Conservation (phyloP, 2,113 vertebrate genomes). For the Ailurus styani region DNA sequence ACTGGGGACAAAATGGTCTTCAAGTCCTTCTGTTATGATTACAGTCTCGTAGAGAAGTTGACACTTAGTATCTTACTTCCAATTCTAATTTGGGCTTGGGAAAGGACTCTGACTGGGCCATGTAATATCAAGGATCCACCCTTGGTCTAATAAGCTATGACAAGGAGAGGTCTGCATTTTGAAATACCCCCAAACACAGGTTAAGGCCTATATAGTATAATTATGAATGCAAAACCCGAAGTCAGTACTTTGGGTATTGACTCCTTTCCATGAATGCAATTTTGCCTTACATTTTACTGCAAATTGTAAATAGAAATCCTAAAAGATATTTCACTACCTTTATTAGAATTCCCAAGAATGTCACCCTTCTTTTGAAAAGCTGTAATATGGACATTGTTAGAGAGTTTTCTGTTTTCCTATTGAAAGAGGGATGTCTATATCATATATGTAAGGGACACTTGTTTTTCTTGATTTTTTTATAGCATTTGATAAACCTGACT, state of each 20-base stretch:
- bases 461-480: not conserved
- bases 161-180: not conserved
- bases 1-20: not conserved
- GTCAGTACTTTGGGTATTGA: not conserved
- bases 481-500: not conserved
- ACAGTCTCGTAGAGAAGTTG: not conserved
- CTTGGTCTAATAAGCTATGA: not conserved
- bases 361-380: not conserved
- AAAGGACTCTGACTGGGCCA: not conserved
- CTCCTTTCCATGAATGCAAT: not conserved
- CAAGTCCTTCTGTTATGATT: not conserved
- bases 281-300: not conserved
- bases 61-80: not conserved
- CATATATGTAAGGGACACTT: not conserved
- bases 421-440: not conserved
- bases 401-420: not conserved
- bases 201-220: not conserved
- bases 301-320: not conserved
- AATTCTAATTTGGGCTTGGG: not conserved
- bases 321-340: not conserved
- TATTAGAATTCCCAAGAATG: not conserved
- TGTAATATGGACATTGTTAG: not conserved
- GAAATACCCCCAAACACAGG: not conserved
- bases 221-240: not conserved
- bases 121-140: not conserved